These are phyloP conservation scores for Corydoras maculifer DNA, from an alignment of 2,113 vertebrate genomes.

Conservation along the genomic window DNA sequence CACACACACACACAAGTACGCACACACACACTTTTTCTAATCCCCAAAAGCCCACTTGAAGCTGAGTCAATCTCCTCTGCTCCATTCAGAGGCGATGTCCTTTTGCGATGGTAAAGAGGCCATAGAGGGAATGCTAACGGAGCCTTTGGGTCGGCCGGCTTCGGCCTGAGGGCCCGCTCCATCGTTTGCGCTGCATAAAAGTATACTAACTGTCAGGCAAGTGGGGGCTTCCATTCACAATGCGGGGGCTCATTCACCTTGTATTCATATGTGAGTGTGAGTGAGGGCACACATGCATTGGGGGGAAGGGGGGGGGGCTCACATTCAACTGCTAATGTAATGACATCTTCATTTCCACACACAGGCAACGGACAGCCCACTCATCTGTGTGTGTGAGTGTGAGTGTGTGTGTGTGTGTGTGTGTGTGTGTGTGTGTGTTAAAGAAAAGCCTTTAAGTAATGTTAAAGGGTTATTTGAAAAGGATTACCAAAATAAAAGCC, in stretches of 20 bases:
- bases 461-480: too few species aligned
- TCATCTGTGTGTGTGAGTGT: background rate
- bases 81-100: conserved; percentile 32
- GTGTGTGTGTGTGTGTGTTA: conserved; percentile 48
- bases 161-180: conserved; percentile 59
- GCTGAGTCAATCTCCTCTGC: conserved; percentile 36
- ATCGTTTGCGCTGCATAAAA: conserved; percentile 72
- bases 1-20: background rate
- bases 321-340: conserved; percentile 75
- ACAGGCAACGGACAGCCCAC: conserved; percentile 63
- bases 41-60: conserved; percentile 21
- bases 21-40: background rate
- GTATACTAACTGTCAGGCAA: conserved; percentile 59
- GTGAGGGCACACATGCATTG: background rate
- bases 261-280: conserved; percentile 35
- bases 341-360: conserved; percentile 72
- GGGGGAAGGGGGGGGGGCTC: conserved; percentile 33
- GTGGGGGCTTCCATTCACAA: conserved; percentile 39
- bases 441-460: background rate
- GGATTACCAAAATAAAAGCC: too few species aligned
- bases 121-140: conserved; percentile 40
- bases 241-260: conserved; percentile 35
- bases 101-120: conserved; percentile 44
- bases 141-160: conserved; percentile 41
- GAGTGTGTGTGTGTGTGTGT: conserved; percentile 11